Evolutionary conservation across 2,113 vertebrate species (phyloP).

Genomic region (Lathamus discolor): DNA sequence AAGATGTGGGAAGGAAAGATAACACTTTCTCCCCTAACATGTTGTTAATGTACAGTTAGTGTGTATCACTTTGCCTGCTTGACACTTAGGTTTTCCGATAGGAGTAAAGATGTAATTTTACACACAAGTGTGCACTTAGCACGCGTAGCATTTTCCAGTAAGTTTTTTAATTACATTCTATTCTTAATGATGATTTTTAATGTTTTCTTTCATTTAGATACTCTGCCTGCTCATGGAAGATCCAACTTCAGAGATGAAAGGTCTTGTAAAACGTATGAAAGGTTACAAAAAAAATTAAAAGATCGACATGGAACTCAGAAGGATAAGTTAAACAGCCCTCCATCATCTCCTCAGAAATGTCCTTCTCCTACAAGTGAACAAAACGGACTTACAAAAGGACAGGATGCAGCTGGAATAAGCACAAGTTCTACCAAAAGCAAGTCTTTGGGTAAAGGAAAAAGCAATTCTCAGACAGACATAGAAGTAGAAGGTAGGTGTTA

Average conservation of each 20-base stretch:
- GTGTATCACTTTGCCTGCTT: neutral
- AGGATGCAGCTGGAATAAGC: conserved; percentile 68
- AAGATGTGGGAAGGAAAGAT: neutral
- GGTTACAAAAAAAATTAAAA: conserved; percentile 95
- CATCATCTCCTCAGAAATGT: conserved; percentile 89
- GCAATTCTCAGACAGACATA: conserved; percentile 72
- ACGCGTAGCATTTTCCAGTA: neutral
- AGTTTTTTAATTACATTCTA: neutral
- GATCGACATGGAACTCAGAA: conserved; percentile 89
- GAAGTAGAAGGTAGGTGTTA: conserved; percentile 70
- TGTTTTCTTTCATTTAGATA: conserved; percentile 76
- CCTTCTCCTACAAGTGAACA: conserved; percentile 81
- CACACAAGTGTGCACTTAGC: neutral
- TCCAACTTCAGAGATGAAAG: conserved; percentile 91
- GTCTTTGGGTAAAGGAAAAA: conserved; percentile 74
- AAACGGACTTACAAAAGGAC: conserved; percentile 83
- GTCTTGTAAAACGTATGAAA: conserved; percentile 92
- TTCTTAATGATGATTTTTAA: neutral
- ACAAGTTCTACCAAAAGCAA: conserved; percentile 78
- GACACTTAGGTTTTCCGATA: neutral
- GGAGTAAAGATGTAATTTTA: neutral
- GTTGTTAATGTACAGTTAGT: neutral
- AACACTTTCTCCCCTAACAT: neutral
- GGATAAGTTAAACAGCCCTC: conserved; percentile 88
- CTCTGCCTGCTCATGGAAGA: conserved; percentile 87